Base-by-base conservation (phyloP, 2,888 invertebrate genomes). In the Tetramorium bicarinatum region DNA sequence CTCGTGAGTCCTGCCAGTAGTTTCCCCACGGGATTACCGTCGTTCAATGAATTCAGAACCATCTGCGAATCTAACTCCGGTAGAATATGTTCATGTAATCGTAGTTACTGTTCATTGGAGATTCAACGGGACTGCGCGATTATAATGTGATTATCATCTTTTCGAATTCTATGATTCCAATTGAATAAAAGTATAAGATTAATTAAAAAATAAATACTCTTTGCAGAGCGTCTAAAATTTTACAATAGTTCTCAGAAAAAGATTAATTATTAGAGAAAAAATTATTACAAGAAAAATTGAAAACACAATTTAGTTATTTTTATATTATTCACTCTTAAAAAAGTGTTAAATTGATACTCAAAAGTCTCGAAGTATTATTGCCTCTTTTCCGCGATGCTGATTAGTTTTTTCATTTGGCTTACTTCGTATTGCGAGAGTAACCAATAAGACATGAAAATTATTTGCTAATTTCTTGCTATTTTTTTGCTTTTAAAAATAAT, bases 1-100 rank as follows among this genome's bases (percentile, higher is more conserved):
- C 47, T 38, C 71, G 9, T 29, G 75, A 49, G 62, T 18, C 21
- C 29, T 44, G 44, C 56, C 56, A 59, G 18, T 71, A 59, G 47
- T 59, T 71, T 80, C 34, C 79, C 47, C 29, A 25, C 18, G 47
- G 72, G 25, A 52, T 59, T 59, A 47, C 38, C 13, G 34, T 25
- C 47, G 47, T 79, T 38, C 79, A 59, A 71, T 71, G 79, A 59
- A 80, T 80, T 34, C 56, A 34, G 72, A 9, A 79, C 41, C 47
- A 54, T 41, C 29, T 44, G 69, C 34, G 44, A 77, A 47, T 21
- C n/a, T n/a, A n/a, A 47, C 34, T 7, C 3, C n/a, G 8, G 13
- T 34, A n/a, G 34, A 54, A 64, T 18, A 59, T 71, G 47, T 21
- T 61, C 47, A 59, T 21, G 21, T 47, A 52, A 64, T 47, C 3